Evolutionary conservation across 2,113 vertebrate genomes (phyloP).

Genomic region (Prunella fulvescens): DNA sequence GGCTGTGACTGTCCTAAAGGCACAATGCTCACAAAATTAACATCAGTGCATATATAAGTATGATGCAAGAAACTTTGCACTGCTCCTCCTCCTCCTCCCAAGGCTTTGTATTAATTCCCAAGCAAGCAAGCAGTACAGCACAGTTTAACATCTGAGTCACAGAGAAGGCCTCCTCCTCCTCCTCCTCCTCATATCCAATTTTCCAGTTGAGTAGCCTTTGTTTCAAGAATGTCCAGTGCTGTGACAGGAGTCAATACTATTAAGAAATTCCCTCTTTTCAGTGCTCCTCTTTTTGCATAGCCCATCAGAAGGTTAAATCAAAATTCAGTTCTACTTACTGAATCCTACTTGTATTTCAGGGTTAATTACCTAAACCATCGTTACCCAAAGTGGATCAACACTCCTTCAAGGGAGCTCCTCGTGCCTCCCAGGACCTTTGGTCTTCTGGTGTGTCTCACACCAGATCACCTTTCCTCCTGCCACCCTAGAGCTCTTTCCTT

Average conservation of each 20-base stretch:
- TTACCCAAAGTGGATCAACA: background rate
- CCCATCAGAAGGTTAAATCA: constrained; percentile 48
- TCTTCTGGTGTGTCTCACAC: rapidly evolving
- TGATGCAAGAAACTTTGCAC: rapidly evolving
- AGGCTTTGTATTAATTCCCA: background rate
- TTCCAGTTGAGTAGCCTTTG: constrained; percentile 46
- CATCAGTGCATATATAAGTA: too few species aligned
- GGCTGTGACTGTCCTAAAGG: background rate
- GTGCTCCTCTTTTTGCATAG: constrained; percentile 26
- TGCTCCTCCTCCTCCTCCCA: background rate
- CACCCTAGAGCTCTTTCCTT: background rate
- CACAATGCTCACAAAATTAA: background rate
- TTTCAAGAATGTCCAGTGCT: background rate
- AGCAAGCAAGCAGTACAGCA: background rate
- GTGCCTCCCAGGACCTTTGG: background rate
- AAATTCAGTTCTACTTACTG: constrained; percentile 31
- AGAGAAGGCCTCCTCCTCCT: background rate
- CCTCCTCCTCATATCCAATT: constrained; percentile 42
- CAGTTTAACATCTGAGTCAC: background rate
- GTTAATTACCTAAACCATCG: background rate
- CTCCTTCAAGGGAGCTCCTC: background rate
- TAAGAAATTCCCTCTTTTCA: background rate
- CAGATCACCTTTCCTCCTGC: background rate
- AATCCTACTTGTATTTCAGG: background rate
- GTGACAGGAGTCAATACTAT: constrained; percentile 58